Evolutionary conservation across 2,113 vertebrate species (phyloP), one percentile per base, ranked within the genome.

Genomic region (Pseudorhombus dupliciocellatus): DNA sequence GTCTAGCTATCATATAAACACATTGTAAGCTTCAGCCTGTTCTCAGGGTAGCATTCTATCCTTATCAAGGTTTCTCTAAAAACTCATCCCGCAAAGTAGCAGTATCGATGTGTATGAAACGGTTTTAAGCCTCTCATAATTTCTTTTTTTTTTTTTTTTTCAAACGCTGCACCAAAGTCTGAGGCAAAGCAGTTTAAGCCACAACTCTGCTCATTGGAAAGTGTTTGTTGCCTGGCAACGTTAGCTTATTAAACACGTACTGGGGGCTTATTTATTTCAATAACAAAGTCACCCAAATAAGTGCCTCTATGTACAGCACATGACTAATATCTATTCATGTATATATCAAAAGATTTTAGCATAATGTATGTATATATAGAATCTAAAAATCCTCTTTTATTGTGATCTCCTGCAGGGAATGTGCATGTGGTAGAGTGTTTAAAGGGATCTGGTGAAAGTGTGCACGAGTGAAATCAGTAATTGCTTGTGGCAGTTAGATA

Each of bases 211-310:
- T 74, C 30, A 46, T 22, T 65, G 46, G 55, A 80, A 60, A 42
- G 24, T 57, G 65, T 79, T 70, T 84, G 79, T 87, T 88, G 75
- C 80, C 71, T 81, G 62, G 88, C 82, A 87, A 83, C 70, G 8
- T 40, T 77, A 44, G 48, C 74, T 77, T 61, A 84, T 75, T 65
- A 71, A 70, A 77, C 34, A 73, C 52, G 59, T 48, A 65, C 63
- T 65, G 22, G 26, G 64, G 48, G 42, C 42, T 75, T 9, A 77
- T 75, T 78, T 77, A 73, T 79, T 75, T 55, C 16, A 60, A 9
- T 48, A 73, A 71, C 24, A 62, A 72, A 56, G 30, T 65, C 51
- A n/a, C 14, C 52, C 46, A 64, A 21, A 64, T 75, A 26, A 20
- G 75, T 67, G 10, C 20, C 16, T 31, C 30, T 50, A 12, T 50